Conservation (phyloP, 2,888 invertebrate species). For the Chrysina gloriosa region DNA sequence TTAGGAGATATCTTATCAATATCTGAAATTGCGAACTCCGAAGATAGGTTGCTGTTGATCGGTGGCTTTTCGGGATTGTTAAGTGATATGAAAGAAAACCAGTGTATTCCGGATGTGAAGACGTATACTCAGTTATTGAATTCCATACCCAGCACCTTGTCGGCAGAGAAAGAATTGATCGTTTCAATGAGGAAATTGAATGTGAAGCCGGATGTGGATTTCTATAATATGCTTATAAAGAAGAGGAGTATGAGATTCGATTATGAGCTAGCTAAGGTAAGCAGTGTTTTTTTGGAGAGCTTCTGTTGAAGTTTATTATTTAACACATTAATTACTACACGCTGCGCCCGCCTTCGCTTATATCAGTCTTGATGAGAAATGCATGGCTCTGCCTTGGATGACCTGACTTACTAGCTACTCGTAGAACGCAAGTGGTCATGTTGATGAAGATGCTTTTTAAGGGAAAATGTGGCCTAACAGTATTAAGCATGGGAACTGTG, state of each 20-base stretch:
- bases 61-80: constrained; percentile 86
- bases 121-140: constrained; percentile 83
- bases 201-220: constrained; percentile 80
- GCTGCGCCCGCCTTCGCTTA: too few species aligned
- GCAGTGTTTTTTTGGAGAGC: too few species aligned
- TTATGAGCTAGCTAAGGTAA: constrained; percentile 77
- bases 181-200: constrained; percentile 70
- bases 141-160: constrained; percentile 73
- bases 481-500: too few species aligned
- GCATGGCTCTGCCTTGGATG: too few species aligned
- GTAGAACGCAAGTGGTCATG: too few species aligned
- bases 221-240: constrained; percentile 89
- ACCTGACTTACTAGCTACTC: too few species aligned
- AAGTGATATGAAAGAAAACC: constrained; percentile 75
- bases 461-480: too few species aligned
- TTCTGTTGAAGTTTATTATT: too few species aligned
- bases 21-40: constrained; percentile 69
- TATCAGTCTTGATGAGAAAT: too few species aligned
- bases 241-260: constrained; percentile 78
- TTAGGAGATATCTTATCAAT: constrained; percentile 72
- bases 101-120: constrained; percentile 80
- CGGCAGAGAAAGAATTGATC: constrained; percentile 78
- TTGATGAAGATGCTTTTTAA: too few species aligned
- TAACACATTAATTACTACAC: too few species aligned
- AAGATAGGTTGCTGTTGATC: constrained; percentile 79